Conservation (phyloP, 2,888 invertebrate genomes). For the Arctia plantaginis region DNA sequence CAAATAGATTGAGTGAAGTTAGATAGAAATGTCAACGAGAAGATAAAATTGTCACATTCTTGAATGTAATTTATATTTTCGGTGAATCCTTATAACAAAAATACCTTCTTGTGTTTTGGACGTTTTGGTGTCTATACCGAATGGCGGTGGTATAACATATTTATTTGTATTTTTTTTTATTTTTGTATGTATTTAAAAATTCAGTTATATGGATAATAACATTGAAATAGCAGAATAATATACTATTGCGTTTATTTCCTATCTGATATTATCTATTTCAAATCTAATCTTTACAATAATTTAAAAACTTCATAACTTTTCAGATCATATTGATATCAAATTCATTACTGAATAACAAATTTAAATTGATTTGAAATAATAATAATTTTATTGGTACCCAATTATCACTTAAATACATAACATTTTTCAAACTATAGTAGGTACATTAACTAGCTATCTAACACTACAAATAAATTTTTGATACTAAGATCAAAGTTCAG, state of each 20-base stretch:
- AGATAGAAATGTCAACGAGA: background rate
- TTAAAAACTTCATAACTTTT: background rate
- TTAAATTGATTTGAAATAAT: background rate
- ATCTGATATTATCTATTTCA: background rate
- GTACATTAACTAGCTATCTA: background rate
- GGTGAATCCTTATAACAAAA: too few relatives aligned
- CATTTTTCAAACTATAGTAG: background rate
- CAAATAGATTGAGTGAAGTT: background rate
- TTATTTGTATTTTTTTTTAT: too few relatives aligned
- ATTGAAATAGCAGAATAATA: too few relatives aligned
- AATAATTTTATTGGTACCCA: background rate
- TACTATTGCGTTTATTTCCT: too few relatives aligned
- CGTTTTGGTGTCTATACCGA: too few relatives aligned
- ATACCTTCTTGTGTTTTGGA: too few relatives aligned
- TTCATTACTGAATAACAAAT: background rate
- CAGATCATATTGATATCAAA: background rate
- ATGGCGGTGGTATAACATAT: too few relatives aligned
- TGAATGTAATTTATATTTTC: background rate
- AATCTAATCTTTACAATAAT: background rate
- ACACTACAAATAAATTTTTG: background rate
- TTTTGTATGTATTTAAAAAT: too few relatives aligned
- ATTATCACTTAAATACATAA: background rate
- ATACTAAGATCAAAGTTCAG: background rate
- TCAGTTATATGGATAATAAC: too few relatives aligned
- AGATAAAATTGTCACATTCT: background rate